Conservation (phyloP, 1,140 invertebrate genomes). For the Cheumatopsyche charites region DNA sequence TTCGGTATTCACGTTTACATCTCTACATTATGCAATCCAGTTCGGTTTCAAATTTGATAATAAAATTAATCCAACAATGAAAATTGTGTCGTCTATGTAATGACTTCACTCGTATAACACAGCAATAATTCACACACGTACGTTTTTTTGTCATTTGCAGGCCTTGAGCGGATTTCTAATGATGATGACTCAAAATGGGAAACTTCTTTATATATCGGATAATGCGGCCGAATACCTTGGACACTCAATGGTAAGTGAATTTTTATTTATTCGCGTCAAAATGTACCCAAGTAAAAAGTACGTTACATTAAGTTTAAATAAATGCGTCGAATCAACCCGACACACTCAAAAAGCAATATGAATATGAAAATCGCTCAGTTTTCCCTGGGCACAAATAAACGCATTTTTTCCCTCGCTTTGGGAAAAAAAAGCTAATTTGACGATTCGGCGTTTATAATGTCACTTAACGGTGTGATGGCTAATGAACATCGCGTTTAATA, state of each 20-base stretch:
- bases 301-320: conserved; percentile 1
- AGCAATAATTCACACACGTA: conserved; percentile 27
- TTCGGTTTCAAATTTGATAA: not conserved
- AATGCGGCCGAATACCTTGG: conserved; percentile 98
- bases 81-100: conserved; percentile 45
- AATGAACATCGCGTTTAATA: conserved; percentile 16
- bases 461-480: conserved; percentile 11
- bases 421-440: conserved; percentile 20
- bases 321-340: conserved; percentile 10
- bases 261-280: conserved; percentile 28
- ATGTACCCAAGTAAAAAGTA: not conserved
- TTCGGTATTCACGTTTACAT: too few relatives aligned
- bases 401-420: too few relatives aligned
- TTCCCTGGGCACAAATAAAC: too few relatives aligned
- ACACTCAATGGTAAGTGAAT: conserved; percentile 93
- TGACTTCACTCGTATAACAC: conserved; percentile 36
- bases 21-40: too few relatives aligned
- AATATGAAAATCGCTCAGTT: too few relatives aligned
- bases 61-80: conserved; percentile 34
- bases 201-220: conserved; percentile 97
- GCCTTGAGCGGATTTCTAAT: conserved; percentile 96
- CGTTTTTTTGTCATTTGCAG: conserved; percentile 64
- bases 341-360: too few relatives aligned
- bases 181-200: conserved; percentile 98
- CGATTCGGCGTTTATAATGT: conserved; percentile 18